phyloP scores from a whole-genome alignment of 2,797 vertebrate species.

The Pangasius sanitwongsei region DNA sequence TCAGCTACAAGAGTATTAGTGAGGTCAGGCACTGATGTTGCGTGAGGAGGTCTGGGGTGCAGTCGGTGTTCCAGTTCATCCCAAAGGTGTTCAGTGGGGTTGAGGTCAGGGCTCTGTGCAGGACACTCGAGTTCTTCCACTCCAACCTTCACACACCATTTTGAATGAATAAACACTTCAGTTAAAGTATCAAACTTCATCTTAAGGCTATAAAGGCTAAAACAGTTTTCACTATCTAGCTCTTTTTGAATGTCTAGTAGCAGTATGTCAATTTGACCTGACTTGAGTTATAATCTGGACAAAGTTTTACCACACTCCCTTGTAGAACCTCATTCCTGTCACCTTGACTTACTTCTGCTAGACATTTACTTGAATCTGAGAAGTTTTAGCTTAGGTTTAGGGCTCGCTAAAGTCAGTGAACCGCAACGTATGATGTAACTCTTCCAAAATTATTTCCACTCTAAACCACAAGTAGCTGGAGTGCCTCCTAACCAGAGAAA shows the following conservation, averaged over 20 bases:
- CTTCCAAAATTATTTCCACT: slow-evolving; percentile 23
- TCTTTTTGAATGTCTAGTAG: background rate
- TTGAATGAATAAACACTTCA: background rate
- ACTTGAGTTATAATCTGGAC: background rate
- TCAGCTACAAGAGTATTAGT: background rate
- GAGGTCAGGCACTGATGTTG: background rate
- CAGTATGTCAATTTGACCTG: background rate
- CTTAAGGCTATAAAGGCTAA: background rate
- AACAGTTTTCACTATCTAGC: background rate
- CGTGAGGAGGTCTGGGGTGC: background rate
- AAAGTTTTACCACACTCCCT: background rate
- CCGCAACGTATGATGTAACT: background rate
- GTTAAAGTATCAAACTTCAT: background rate
- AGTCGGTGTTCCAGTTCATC: background rate
- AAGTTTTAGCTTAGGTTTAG: background rate
- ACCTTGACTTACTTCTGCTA: background rate
- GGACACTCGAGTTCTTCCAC: background rate
- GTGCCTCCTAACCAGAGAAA: slow-evolving; percentile 2
- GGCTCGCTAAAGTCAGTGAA: slow-evolving; percentile 2
- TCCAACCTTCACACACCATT: background rate
- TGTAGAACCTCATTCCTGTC: background rate
- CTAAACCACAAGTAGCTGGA: slow-evolving; percentile 21
- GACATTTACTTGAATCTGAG: background rate
- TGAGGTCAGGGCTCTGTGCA: background rate
- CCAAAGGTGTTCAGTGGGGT: background rate